Percentiles rank a stretch among this genome's conserved stretches.
phyloP scores from a whole-genome alignment of 2,113 vertebrate genomes.

The Sphyrna mokarran region DNA sequence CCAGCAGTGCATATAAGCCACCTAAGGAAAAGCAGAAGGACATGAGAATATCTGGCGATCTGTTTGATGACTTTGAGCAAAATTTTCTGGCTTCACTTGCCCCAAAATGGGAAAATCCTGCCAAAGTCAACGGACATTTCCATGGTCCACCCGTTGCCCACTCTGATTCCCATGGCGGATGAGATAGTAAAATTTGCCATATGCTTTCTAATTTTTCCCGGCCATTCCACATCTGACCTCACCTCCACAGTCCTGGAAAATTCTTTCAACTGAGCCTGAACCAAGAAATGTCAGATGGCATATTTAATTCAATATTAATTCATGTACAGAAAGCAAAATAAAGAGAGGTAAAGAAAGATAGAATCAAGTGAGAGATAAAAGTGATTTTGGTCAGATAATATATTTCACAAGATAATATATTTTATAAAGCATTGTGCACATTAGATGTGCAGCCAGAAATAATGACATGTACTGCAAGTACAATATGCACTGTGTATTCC shows the following conservation, averaged over 20 bases:
- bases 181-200: no score
- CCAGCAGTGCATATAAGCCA: neutral
- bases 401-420: neutral
- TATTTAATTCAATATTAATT: neutral
- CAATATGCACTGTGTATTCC: neutral
- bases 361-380: neutral
- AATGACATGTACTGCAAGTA: neutral
- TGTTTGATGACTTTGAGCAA: no score
- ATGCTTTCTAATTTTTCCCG: no score
- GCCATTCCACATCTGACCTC: no score
- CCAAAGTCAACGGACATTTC: no score
- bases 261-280: no score
- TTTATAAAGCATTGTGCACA: neutral
- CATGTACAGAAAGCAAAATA: neutral
- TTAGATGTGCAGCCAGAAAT: neutral
- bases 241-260: no score
- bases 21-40: neutral
- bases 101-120: no score
- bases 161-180: no score
- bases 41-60: neutral
- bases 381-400: neutral
- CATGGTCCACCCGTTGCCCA: no score
- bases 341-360: neutral
- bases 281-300: neutral
- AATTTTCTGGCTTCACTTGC: no score